Percentiles rank a stretch among this genome's conserved stretches.
Conservation (phyloP, 2,797 vertebrate genomes). For the Tiaroga cobitis region DNA sequence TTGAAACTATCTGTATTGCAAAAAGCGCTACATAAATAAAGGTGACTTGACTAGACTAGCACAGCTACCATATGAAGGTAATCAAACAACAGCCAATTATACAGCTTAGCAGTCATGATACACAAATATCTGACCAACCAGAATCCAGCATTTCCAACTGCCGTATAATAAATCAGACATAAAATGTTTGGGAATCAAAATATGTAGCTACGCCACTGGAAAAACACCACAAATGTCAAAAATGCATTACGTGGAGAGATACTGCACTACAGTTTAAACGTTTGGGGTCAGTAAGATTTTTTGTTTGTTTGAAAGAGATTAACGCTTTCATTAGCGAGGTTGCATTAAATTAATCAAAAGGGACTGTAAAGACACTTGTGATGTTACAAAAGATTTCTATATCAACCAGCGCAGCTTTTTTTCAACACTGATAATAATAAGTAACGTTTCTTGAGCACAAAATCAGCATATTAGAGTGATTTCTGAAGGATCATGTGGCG, state of each 20-base stretch:
- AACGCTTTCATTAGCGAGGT: too few relatives aligned
- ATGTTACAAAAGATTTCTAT: too few relatives aligned
- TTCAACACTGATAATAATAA: too few relatives aligned
- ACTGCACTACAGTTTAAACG: not conserved
- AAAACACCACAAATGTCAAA: not conserved
- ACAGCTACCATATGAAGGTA: not conserved
- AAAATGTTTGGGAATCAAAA: not conserved
- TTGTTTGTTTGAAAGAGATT: not conserved
- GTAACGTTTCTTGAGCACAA: too few relatives aligned
- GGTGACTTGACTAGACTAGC: not conserved
- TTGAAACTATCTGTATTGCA: too few relatives aligned
- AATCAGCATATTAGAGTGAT: too few relatives aligned
- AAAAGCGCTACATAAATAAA: too few relatives aligned
- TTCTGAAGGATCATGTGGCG: too few relatives aligned
- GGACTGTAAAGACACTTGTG: too few relatives aligned
- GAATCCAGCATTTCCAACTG: too few relatives aligned
- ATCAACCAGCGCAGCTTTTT: too few relatives aligned
- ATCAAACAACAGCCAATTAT: not conserved
- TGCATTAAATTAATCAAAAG: not conserved
- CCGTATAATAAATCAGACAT: too few relatives aligned
- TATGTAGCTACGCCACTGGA: not conserved
- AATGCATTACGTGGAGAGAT: not conserved
- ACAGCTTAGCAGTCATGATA: not conserved
- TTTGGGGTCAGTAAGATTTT: not conserved
- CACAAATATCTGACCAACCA: not conserved